Percentiles rank a stretch among this genome's conserved stretches.
phyloP scores from a whole-genome alignment of 2,888 invertebrate species.

The Pristionchus entomophagus region DNA sequence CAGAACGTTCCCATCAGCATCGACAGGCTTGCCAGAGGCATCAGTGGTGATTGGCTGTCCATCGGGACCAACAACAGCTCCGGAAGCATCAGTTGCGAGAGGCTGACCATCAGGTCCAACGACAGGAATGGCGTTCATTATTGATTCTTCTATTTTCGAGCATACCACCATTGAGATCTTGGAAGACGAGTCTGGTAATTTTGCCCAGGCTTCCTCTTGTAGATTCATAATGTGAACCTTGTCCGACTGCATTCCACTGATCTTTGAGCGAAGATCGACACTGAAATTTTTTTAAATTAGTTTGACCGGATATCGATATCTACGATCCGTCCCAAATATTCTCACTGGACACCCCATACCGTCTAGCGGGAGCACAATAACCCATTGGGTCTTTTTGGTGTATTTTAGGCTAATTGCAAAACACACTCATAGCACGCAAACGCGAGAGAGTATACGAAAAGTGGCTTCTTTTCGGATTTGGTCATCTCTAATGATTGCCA shows the following conservation, averaged over 20 bases:
- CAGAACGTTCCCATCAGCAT: slow-evolving; percentile 52
- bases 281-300: neutral
- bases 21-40: slow-evolving; percentile 50
- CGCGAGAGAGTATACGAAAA: too few species aligned
- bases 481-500: too few species aligned
- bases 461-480: too few species aligned
- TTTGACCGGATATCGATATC: too few species aligned
- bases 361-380: too few species aligned
- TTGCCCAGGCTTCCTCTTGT: neutral
- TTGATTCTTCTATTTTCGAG: neutral
- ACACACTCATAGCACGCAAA: too few species aligned
- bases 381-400: too few species aligned
- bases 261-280: neutral
- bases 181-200: neutral
- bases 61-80: slow-evolving; percentile 47
- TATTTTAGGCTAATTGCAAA: too few species aligned
- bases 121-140: slow-evolving; percentile 50
- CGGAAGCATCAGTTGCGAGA: slow-evolving; percentile 54
- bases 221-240: neutral
- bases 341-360: too few species aligned
- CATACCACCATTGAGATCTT: neutral
- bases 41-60: slow-evolving; percentile 56
- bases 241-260: neutral
- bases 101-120: slow-evolving; percentile 57
- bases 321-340: neutral